A percentile compares a stretch with the other conserved stretches of the same genome.
These are phyloP conservation scores for Lottia gigantea DNA, from an alignment of 2,888 invertebrate species.

Conservation along the genomic window DNA sequence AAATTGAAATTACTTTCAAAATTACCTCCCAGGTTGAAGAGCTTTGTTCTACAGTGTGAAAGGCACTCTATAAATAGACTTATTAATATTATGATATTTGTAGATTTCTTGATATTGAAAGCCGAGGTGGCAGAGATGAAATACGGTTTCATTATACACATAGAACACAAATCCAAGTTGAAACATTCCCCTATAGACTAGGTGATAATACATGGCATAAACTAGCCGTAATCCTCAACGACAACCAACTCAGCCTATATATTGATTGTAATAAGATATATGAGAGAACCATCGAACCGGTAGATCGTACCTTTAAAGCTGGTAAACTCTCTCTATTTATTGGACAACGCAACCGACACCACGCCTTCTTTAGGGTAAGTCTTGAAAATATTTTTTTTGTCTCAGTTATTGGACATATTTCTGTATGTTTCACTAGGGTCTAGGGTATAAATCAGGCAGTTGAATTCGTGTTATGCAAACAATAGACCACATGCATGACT, in stretches of 20 bases:
- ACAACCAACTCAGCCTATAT: slow-evolving; percentile 81
- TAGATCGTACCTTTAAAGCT: slow-evolving; percentile 75
- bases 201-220: slow-evolving; percentile 90
- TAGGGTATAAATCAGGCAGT: too few species aligned
- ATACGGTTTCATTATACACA: slow-evolving; percentile 61
- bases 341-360: slow-evolving; percentile 86
- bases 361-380: slow-evolving; percentile 87
- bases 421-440: too few species aligned
- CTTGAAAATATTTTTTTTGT: too few species aligned
- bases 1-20: too few species aligned
- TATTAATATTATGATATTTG: slow-evolving; percentile 56
- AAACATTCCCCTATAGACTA: slow-evolving; percentile 87
- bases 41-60: too few species aligned
- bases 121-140: slow-evolving; percentile 88
- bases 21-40: too few species aligned
- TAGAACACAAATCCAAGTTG: slow-evolving; percentile 71
- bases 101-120: slow-evolving; percentile 91
- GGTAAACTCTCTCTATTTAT: slow-evolving; percentile 76
- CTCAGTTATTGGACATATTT: too few species aligned
- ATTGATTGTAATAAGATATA: slow-evolving; percentile 89
- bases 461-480: too few species aligned
- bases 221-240: slow-evolving; percentile 85
- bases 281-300: slow-evolving; percentile 78
- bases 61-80: too few species aligned
- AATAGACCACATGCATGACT: too few species aligned